Evolutionary conservation across 2,113 vertebrate genomes (phyloP).

Genomic region (Paracanthobrama guichenoti): DNA sequence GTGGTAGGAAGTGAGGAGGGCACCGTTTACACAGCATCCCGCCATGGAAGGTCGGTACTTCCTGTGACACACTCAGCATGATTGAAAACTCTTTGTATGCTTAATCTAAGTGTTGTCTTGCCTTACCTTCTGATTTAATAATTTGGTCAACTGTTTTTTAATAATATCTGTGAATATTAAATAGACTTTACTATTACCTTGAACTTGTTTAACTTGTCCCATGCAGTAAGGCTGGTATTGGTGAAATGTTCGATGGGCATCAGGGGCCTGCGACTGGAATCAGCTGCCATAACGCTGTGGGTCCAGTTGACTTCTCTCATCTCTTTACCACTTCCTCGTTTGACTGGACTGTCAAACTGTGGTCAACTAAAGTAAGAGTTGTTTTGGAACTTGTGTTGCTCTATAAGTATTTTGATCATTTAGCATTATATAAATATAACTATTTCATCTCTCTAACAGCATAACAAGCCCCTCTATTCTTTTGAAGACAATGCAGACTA

Average conservation of each 20-base stretch:
- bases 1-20: conserved; percentile 89
- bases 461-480: conserved; percentile 89
- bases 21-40: conserved; percentile 85
- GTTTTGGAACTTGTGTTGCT: not conserved
- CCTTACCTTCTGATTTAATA: not conserved
- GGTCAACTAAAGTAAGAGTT: conserved; percentile 86
- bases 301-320: conserved; percentile 86
- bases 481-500: conserved; percentile 92
- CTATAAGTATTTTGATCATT: not conserved
- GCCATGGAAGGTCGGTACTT: conserved; percentile 82
- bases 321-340: conserved; percentile 90
- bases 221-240: conserved; percentile 86
- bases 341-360: conserved; percentile 90
- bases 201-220: conserved; percentile 40
- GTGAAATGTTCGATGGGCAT: conserved; percentile 87
- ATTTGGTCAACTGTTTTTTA: not conserved
- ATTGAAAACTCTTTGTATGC: not conserved
- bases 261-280: conserved; percentile 89
- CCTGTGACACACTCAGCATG: not conserved
- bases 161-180: not conserved
- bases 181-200: not conserved
- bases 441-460: conserved; percentile 64
- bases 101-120: not conserved
- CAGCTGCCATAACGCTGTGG: conserved; percentile 88
- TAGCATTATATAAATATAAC: not conserved